Conservation (phyloP, 92 coral and sea anemone genomes). For the Pocillopora grandis region DNA sequence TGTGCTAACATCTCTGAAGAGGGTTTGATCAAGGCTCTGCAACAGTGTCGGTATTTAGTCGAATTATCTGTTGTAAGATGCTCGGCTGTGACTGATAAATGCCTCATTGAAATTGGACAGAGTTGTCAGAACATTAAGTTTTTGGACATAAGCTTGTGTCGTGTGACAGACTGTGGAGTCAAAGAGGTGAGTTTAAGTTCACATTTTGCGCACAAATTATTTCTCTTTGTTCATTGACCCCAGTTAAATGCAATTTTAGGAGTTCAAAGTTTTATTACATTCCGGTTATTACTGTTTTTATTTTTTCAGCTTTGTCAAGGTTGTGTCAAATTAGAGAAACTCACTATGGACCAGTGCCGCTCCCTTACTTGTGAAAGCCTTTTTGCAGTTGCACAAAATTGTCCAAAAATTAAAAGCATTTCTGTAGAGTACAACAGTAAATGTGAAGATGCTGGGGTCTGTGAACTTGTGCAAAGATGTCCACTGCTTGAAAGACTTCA, state of each 20-base stretch:
- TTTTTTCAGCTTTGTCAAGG: constrained; percentile 78
- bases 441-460: constrained; percentile 75
- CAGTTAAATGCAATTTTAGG: too few relatives aligned
- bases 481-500: constrained; percentile 67
- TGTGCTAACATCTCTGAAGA: constrained; percentile 59
- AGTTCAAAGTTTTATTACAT: background rate
- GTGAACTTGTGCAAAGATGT: constrained; percentile 73
- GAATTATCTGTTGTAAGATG: constrained; percentile 66
- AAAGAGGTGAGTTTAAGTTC: constrained; percentile 58
- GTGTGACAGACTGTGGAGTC: constrained; percentile 78
- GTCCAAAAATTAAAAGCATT: constrained; percentile 57
- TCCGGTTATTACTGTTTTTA: background rate
- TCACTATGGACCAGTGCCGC: constrained; percentile 84
- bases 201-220: background rate
- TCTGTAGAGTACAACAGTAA: constrained; percentile 68
- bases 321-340: constrained; percentile 72
- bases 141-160: constrained; percentile 81
- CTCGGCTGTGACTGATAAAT: constrained; percentile 56
- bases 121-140: constrained; percentile 55
- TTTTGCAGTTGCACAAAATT: constrained; percentile 66
- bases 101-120: constrained; percentile 67
- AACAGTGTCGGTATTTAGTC: constrained; percentile 56
- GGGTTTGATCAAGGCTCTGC: constrained; percentile 61
- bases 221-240: too few relatives aligned
- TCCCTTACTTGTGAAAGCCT: constrained; percentile 73